Percentiles rank a stretch among this genome's conserved stretches.
These are phyloP conservation scores for Heliconius melpomene DNA, from an alignment of 1,140 invertebrate species.

Conservation along the genomic window DNA sequence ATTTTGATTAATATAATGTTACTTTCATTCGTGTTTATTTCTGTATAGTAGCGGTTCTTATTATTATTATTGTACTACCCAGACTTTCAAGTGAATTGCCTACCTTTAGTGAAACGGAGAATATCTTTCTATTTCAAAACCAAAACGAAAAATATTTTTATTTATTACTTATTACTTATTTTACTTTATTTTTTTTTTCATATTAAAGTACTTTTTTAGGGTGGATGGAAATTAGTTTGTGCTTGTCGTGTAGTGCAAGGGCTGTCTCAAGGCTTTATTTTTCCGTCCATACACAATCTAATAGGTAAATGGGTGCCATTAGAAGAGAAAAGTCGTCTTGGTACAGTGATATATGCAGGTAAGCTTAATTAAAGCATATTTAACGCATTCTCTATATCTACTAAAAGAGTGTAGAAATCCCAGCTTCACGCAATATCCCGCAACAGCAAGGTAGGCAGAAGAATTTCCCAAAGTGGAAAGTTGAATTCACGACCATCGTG, in stretches of 20 bases:
- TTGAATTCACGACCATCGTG: too few species aligned
- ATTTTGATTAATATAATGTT: neutral
- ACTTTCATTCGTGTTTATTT: neutral
- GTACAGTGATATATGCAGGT: constrained; percentile 60
- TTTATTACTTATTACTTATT: neutral
- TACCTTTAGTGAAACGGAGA: too few species aligned
- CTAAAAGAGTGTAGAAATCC: too few species aligned
- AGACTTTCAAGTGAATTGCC: too few species aligned
- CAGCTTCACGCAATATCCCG: too few species aligned
- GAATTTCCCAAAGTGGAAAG: too few species aligned
- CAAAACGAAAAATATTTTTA: too few species aligned
- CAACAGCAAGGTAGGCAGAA: too few species aligned
- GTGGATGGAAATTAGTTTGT: constrained; percentile 72
- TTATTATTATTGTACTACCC: too few species aligned
- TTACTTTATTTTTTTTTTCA: neutral
- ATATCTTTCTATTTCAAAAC: too few species aligned
- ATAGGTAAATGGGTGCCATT: constrained; percentile 87
- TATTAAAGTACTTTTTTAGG: constrained; percentile 40
- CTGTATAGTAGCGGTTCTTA: too few species aligned
- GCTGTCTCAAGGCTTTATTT: constrained; percentile 86
- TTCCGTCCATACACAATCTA: constrained; percentile 87
- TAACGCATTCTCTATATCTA: too few species aligned
- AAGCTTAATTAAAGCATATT: neutral
- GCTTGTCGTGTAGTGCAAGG: constrained; percentile 86
- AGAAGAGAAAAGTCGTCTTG: constrained; percentile 78